Evolutionary conservation across 2,113 vertebrate species (phyloP), one percentile per base, ranked within the genome.

Genomic region (Prionailurus bengalensis): DNA sequence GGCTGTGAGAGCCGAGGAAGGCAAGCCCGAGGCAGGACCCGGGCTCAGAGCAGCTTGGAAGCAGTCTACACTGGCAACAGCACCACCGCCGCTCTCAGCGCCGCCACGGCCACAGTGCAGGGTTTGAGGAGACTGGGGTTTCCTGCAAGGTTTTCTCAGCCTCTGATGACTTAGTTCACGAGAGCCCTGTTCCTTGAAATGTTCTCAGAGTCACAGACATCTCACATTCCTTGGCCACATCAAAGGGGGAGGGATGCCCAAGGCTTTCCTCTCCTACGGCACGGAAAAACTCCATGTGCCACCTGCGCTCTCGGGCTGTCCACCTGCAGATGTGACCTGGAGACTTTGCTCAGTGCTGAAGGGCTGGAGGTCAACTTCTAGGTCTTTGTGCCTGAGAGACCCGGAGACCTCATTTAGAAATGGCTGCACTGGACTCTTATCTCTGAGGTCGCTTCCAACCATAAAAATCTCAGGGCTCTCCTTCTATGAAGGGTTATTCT

Each of bases 221-320:
- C 89, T 82, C 70, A 84, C 17, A n/a, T 58, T 78, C 70, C 27
- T 36, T 36, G 8, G 82, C 82, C 89, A 80, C 92, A 78, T 71
- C 82, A 84, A 31, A 78, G 45, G 21, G 9, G 58, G 55, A 92
- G 87, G 39, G 61, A 66, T n/a, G 42, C 63, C 74, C 74, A 10
- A 91, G 81, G 58, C 81, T 94, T 79, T n/a, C 74, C 92, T 85
- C 58, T 96, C 86, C 76, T 71, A 23, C 16, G 33, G 65, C 65
- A 78, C 7, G 65, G 48, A 90, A 31, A 31, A 25, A 6, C 58
- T 65, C 51, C 31, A 3, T 1, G 11, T 3, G 11, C 58, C 5
- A 2, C 36, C 4, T 3, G 17, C 51, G 65, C 21, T n/a, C 70
- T 25, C 1, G 2, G 71, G 63, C 29, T 53, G 9, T 33, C 39